Evolutionary conservation across 2,888 invertebrate genomes (phyloP).

Genomic region (Apomyelois bistriatella): DNA sequence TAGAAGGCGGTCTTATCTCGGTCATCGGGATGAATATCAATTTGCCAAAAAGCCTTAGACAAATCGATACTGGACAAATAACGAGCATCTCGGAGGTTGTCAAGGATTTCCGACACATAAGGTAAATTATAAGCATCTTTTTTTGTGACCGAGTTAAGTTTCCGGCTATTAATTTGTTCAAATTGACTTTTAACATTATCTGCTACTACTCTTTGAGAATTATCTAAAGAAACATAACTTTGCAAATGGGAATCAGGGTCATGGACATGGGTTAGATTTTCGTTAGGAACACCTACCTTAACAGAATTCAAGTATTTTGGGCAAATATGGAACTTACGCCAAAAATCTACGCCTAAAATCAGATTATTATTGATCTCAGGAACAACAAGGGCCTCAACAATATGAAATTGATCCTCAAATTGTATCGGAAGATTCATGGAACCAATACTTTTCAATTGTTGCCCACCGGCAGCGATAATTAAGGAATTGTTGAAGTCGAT

Average conservation of each 20-base stretch:
- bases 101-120: constrained; percentile 28
- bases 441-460: not conserved
- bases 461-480: not conserved
- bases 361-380: not conserved
- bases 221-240: too few relatives aligned
- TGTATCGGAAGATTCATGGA: not conserved
- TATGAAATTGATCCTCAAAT: not conserved
- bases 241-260: too few relatives aligned
- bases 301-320: not conserved
- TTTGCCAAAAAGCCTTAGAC: constrained; percentile 26
- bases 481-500: too few relatives aligned
- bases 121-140: constrained; percentile 20
- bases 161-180: constrained; percentile 24
- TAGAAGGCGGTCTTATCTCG: not conserved
- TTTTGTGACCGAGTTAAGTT: constrained; percentile 18
- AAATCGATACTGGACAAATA: constrained; percentile 26
- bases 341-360: not conserved
- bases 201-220: constrained; percentile 4
- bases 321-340: not conserved
- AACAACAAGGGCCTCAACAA: not conserved
- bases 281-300: too few relatives aligned
- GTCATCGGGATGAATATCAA: not conserved
- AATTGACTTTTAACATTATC: constrained; percentile 21
- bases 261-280: too few relatives aligned
- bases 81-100: constrained; percentile 27